A percentile compares a stretch with the other conserved stretches of the same genome.
Conservation (phyloP, 2,888 invertebrate genomes). For the Chironomus tentans region DNA sequence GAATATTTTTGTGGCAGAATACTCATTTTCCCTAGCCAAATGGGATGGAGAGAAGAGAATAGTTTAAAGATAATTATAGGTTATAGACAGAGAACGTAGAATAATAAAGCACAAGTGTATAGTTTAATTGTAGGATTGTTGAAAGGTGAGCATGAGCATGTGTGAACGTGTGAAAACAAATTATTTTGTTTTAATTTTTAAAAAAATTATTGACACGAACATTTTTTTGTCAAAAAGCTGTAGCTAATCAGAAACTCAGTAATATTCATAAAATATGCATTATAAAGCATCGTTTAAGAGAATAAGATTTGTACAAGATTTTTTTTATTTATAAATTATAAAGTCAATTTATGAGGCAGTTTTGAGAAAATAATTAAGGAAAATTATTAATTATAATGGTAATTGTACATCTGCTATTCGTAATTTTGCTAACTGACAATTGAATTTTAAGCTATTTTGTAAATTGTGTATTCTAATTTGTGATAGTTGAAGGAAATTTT, state of each 20-base stretch:
- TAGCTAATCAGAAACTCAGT: no score
- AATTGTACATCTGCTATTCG: background rate
- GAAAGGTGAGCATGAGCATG: slow-evolving; percentile 43
- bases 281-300: no score
- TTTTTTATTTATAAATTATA: background rate
- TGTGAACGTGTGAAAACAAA: slow-evolving; percentile 37
- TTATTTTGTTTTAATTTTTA: slow-evolving; percentile 10
- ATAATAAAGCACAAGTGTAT: no score
- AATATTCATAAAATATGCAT: no score
- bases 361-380: background rate
- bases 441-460: background rate
- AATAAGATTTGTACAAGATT: no score
- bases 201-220: background rate
- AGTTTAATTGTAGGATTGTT: background rate
- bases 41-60: no score
- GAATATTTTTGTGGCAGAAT: no score
- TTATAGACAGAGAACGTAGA: no score
- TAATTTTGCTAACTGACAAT: background rate
- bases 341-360: background rate
- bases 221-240: no score
- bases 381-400: background rate
- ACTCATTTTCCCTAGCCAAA: no score
- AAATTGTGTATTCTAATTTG: background rate
- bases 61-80: no score
- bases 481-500: background rate